Conservation (phyloP, 2,113 vertebrate species). For the Numida meleagris region DNA sequence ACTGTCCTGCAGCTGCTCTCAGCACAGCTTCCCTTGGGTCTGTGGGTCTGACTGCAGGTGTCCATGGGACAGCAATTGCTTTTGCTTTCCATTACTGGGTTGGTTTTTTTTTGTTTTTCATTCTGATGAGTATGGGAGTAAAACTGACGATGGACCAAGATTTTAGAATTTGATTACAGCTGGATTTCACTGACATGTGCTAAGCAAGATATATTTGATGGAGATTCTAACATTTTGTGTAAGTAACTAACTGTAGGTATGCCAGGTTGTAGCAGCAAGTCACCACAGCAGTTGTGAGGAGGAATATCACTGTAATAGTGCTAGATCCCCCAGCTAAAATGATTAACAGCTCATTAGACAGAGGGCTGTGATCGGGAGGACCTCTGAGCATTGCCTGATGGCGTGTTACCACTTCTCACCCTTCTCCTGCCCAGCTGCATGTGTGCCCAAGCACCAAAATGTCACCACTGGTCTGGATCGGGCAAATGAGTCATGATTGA, state of each 20-base stretch:
- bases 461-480: background rate
- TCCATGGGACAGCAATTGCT: background rate
- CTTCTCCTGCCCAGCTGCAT: background rate
- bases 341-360: background rate
- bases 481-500: fast-evolving
- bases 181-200: background rate
- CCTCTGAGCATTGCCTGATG: background rate
- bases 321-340: too few species aligned
- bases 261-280: background rate
- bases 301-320: background rate
- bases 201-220: background rate
- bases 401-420: background rate
- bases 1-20: background rate
- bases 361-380: background rate
- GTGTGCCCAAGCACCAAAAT: background rate
- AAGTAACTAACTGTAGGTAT: background rate
- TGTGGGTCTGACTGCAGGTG: background rate
- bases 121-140: background rate
- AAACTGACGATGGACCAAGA: background rate
- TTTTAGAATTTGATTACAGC: background rate
- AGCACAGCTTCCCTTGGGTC: background rate
- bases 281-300: background rate
- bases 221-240: background rate
- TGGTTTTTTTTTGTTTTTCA: background rate
- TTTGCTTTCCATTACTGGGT: background rate